Evolutionary conservation across 2,113 vertebrate genomes (phyloP).

Genomic region (Falco punctatus): DNA sequence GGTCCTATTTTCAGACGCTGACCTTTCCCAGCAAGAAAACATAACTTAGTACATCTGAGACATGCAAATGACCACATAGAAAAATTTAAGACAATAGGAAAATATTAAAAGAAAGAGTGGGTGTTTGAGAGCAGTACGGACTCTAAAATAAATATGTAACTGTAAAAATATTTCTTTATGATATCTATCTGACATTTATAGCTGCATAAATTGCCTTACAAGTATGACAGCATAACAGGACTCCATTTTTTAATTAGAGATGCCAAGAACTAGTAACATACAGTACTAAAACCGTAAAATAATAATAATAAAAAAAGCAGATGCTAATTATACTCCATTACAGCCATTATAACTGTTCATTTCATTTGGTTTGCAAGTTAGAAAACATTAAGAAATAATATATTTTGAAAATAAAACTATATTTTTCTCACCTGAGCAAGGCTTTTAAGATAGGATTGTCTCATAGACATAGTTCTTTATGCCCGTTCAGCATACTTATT

Average conservation of each 20-base stretch:
- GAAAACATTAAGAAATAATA: not conserved
- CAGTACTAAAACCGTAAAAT: not conserved
- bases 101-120: not conserved
- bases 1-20: not conserved
- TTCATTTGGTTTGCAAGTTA: not conserved
- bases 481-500: not conserved
- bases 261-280: not conserved
- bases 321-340: not conserved
- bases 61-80: not conserved
- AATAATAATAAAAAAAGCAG: not conserved
- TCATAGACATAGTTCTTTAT: not conserved
- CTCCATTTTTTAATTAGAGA: not conserved
- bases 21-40: slow-evolving; percentile 29
- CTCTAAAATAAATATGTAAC: not conserved
- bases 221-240: not conserved
- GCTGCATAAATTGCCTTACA: not conserved
- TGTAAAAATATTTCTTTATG: not conserved
- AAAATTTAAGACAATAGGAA: not conserved
- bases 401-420: not conserved
- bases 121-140: accelerated
- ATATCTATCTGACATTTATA: not conserved
- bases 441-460: not conserved
- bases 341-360: not conserved
- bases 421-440: not conserved
- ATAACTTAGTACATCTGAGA: not conserved